Percentiles rank a stretch among this genome's conserved stretches.
These are phyloP conservation scores for Chamaetylas fuelleborni DNA, from an alignment of 2,113 vertebrate species.

Conservation along the genomic window DNA sequence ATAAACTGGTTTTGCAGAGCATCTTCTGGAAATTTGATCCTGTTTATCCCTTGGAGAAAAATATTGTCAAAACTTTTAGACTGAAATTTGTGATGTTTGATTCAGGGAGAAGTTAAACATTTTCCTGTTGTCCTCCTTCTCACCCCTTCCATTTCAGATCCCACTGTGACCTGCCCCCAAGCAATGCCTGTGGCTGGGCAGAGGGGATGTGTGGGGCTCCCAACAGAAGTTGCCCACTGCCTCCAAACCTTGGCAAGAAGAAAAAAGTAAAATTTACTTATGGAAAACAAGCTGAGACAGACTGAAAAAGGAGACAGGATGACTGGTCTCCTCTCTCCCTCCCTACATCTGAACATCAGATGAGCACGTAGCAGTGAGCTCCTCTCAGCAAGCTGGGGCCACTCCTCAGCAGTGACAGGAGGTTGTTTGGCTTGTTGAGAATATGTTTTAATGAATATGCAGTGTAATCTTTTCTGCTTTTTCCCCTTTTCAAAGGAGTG, in stretches of 20 bases:
- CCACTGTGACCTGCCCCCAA: not conserved
- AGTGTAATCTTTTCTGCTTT: not conserved
- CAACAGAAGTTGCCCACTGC: not conserved
- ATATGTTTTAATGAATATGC: not conserved
- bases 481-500: not conserved
- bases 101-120: not conserved
- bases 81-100: not conserved
- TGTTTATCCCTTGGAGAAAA: not conserved
- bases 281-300: not conserved
- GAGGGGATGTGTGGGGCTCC: rapidly evolving
- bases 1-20: not conserved
- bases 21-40: not conserved
- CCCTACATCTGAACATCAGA: not conserved
- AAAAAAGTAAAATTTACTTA: not conserved
- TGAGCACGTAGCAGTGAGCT: not conserved
- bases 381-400: not conserved
- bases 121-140: not conserved
- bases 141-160: not conserved
- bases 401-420: not conserved
- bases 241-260: not conserved
- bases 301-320: not conserved
- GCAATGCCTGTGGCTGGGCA: not conserved
- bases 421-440: not conserved
- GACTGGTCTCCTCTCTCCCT: not conserved
- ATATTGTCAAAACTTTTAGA: not conserved